These are phyloP conservation scores for Imbricaverruca yamaguchii DNA, from an alignment of 2,888 invertebrate species.

Conservation along the genomic window DNA sequence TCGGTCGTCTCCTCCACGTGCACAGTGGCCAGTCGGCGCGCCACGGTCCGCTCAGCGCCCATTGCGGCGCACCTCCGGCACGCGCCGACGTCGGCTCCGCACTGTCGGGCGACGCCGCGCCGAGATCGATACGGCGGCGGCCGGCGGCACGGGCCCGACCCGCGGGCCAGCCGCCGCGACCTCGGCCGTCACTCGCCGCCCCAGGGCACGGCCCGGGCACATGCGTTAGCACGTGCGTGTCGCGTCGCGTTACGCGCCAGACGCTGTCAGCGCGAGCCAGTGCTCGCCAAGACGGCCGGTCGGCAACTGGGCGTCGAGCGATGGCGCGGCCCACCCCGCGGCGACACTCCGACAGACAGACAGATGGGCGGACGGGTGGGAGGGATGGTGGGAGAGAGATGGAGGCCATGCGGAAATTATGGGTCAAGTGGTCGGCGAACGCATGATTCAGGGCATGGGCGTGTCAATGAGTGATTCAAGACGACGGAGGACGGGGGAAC, in stretches of 20 bases:
- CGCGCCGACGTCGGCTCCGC: background rate
- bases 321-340: too few relatives aligned
- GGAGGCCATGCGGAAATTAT: too few relatives aligned
- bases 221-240: background rate
- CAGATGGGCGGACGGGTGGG: too few relatives aligned
- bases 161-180: background rate
- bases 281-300: background rate
- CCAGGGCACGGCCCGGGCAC: background rate
- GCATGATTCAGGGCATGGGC: too few relatives aligned
- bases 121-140: background rate
- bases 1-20: background rate
- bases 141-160: background rate
- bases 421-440: too few relatives aligned
- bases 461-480: too few relatives aligned
- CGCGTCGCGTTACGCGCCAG: background rate
- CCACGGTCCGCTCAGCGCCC: background rate
- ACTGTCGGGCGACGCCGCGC: background rate
- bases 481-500: too few relatives aligned
- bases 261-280: background rate
- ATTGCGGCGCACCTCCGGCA: background rate
- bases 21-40: background rate
- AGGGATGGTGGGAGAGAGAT: too few relatives aligned
- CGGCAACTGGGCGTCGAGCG: background rate
- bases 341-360: too few relatives aligned
- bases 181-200: background rate